phyloP scores from a whole-genome alignment of 2,797 vertebrate genomes.

The Notoglanidium macrostoma region DNA sequence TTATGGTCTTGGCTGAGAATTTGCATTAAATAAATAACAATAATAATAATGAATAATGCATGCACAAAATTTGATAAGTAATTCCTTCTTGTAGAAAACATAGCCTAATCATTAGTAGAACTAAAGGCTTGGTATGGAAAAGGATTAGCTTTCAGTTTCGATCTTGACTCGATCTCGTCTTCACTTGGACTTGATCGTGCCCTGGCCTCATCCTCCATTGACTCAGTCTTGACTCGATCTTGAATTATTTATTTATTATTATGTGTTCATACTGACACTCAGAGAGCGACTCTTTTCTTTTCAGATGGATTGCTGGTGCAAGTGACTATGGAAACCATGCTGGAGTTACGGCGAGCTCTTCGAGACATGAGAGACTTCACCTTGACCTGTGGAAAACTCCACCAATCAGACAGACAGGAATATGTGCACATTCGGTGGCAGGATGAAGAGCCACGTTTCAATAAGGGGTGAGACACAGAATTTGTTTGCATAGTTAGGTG shows the following conservation, averaged over 20 bases:
- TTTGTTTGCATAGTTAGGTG: background rate
- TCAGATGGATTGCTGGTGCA: slow-evolving; percentile 98
- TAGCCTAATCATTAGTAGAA: background rate
- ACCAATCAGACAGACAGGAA: slow-evolving; percentile 91
- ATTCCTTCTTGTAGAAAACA: background rate
- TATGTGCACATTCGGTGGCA: slow-evolving; percentile 94
- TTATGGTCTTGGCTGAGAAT: background rate
- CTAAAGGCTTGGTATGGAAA: background rate
- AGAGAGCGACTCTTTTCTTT: slow-evolving; percentile 45
- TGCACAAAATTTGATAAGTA: background rate
- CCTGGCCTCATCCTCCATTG: background rate
- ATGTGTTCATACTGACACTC: background rate
- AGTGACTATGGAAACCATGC: slow-evolving; percentile 96
- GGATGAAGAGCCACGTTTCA: slow-evolving; percentile 90
- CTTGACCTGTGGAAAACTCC: slow-evolving; percentile 89
- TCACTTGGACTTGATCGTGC: background rate
- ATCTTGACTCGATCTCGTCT: background rate
- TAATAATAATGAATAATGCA: background rate
- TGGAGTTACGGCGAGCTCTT: slow-evolving; percentile 87
- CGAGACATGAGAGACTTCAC: slow-evolving; percentile 97
- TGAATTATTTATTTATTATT: no score
- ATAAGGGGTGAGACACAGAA: slow-evolving; percentile 84
- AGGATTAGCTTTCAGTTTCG: background rate
- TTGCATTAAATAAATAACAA: background rate
- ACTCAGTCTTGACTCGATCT: background rate